These are phyloP conservation scores for Zelleria hepariella DNA, from an alignment of 2,888 invertebrate genomes.

Conservation along the genomic window DNA sequence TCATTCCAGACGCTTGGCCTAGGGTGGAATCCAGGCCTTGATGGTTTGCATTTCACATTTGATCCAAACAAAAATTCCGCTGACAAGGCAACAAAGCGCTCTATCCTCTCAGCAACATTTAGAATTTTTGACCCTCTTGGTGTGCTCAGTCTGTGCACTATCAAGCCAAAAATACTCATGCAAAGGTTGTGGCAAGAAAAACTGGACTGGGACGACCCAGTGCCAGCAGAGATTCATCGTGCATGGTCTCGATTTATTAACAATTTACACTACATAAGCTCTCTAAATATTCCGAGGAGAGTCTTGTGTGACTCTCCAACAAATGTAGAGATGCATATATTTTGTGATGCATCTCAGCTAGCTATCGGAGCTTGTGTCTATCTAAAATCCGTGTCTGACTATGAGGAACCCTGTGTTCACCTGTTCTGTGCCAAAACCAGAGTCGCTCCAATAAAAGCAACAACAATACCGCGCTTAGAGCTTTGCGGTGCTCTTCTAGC, in stretches of 20 bases:
- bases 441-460: conserved; percentile 20
- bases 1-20: no score
- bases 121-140: background rate
- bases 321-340: conserved; percentile 20
- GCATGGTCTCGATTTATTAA: no score
- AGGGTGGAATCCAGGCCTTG: no score
- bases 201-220: background rate
- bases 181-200: background rate
- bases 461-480: conserved; percentile 23
- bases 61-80: no score
- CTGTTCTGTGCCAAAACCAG: conserved; percentile 19
- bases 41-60: no score
- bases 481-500: conserved; percentile 19
- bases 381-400: conserved; percentile 12
- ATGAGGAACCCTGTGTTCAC: conserved; percentile 8
- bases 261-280: no score
- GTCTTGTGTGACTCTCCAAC: background rate
- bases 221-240: background rate
- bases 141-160: background rate
- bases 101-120: background rate
- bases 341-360: conserved; percentile 20
- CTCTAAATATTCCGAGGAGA: background rate
- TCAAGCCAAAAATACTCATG: background rate
- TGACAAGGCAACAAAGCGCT: background rate
- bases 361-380: conserved; percentile 25